Evolutionary conservation across 2,797 vertebrate genomes (phyloP).

Genomic region (Tolypeutes matacus): DNA sequence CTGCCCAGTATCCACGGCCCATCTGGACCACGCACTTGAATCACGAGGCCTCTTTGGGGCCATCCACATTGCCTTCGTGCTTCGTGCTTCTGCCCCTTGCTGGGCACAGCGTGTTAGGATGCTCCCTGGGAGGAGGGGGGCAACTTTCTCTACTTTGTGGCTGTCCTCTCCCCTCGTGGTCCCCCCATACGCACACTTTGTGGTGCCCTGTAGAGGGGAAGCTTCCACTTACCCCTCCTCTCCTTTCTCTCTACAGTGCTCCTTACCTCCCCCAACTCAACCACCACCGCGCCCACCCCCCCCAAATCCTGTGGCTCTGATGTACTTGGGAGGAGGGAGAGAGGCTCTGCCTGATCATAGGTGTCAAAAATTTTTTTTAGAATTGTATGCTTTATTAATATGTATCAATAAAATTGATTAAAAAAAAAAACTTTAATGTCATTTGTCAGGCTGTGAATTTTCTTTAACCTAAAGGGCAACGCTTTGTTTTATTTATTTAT

Average conservation of each 20-base stretch:
- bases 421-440: no score
- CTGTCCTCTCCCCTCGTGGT: background rate
- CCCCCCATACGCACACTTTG: no score
- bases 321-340: no score
- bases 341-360: no score
- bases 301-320: no score
- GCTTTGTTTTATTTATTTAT: background rate
- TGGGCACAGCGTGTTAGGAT: background rate
- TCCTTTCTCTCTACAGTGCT: background rate
- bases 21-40: no score
- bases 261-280: background rate
- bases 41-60: background rate
- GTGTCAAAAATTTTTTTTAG: background rate
- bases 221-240: background rate
- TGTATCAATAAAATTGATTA: no score
- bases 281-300: no score
- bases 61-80: background rate
- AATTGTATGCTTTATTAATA: no score
- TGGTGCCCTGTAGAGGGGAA: background rate
- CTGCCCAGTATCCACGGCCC: no score
- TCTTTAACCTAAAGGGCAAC: background rate
- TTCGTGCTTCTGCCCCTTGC: background rate
- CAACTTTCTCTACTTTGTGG: background rate
- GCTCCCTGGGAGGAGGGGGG: background rate
- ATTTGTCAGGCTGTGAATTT: background rate